Percentiles rank a stretch among this genome's conserved stretches.
phyloP scores from a whole-genome alignment of 2,113 vertebrate species.

The Emydura subglobosa region DNA sequence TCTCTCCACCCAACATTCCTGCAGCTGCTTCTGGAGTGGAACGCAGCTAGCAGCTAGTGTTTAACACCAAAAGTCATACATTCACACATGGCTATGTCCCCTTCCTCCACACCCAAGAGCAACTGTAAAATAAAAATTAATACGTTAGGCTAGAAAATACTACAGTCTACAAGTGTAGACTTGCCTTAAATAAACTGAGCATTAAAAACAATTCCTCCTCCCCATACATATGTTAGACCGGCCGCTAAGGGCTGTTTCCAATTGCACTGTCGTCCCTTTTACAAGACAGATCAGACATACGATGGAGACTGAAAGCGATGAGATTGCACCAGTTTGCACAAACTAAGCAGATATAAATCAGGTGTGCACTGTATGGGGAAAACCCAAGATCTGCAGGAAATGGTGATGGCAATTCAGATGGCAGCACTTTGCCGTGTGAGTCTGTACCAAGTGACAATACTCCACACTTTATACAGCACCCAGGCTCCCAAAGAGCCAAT shows the following conservation, averaged over 20 bases:
- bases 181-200: neutral
- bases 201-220: neutral
- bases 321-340: neutral
- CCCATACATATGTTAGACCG: fast-evolving
- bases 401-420: neutral
- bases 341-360: neutral
- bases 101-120: neutral
- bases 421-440: neutral
- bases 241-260: neutral
- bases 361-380: fast-evolving
- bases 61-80: neutral
- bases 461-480: neutral
- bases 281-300: neutral
- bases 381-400: neutral
- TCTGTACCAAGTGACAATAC: fast-evolving
- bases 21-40: neutral
- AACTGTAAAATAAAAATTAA: neutral
- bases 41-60: neutral
- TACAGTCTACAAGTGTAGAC: neutral
- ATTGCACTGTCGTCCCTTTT: neutral
- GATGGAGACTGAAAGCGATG: neutral
- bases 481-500: neutral
- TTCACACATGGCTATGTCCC: neutral
- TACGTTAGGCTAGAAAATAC: neutral
- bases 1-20: neutral